These are phyloP conservation scores for Pelosia muscerda DNA, from an alignment of 2,888 invertebrate species.

Conservation along the genomic window DNA sequence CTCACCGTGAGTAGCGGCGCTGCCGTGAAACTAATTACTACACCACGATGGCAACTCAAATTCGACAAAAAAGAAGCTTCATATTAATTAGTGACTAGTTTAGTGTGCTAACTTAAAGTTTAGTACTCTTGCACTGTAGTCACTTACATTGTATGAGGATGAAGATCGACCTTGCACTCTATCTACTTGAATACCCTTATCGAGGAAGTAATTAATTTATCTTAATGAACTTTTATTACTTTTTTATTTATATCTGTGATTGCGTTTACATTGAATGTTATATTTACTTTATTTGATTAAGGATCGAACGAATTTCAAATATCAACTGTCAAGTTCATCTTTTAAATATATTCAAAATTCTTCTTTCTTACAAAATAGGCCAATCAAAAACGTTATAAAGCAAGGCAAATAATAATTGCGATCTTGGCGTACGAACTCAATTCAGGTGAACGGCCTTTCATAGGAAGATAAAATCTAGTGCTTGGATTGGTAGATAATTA, in stretches of 20 bases:
- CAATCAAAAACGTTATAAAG: not conserved
- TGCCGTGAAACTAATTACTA: no score
- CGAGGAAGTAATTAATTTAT: conserved; percentile 20
- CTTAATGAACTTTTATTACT: conserved; percentile 1
- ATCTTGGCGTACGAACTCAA: not conserved
- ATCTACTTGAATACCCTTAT: conserved; percentile 18
- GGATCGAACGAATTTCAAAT: not conserved
- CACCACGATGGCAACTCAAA: no score
- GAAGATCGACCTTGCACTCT: conserved; percentile 26
- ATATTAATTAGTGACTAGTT: not conserved
- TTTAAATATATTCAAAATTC: not conserved
- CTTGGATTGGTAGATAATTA: no score
- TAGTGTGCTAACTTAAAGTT: not conserved
- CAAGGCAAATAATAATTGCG: not conserved
- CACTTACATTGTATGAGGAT: not conserved
- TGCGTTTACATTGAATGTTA: not conserved
- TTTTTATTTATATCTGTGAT: not conserved
- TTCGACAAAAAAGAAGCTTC: no score
- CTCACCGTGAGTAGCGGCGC: no score
- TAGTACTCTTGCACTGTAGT: not conserved
- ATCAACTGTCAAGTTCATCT: not conserved
- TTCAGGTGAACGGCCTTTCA: not conserved
- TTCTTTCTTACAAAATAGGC: not conserved
- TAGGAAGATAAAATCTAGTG: no score
- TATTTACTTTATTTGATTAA: not conserved